A percentile compares a stretch with the other conserved stretches of the same genome.
Conservation (phyloP, 2,797 vertebrate genomes). For the Arremon brunneinucha region DNA sequence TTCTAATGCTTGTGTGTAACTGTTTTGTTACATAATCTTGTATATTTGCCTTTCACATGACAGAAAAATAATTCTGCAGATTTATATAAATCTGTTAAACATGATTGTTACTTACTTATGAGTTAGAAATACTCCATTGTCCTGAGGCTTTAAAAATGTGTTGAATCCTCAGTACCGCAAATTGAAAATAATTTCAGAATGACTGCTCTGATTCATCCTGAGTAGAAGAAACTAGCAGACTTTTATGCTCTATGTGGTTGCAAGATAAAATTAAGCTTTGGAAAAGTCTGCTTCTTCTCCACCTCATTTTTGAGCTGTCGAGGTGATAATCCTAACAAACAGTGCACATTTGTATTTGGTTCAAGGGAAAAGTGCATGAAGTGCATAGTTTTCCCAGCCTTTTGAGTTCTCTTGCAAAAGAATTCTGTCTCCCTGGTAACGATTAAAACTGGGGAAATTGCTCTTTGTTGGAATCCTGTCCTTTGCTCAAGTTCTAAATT, state of each 20-base stretch:
- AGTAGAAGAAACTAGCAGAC: not conserved
- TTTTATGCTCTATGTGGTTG: not conserved
- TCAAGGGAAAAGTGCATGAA: slow-evolving; percentile 45
- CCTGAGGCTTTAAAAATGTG: not conserved
- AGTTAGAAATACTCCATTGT: not conserved
- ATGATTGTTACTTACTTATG: not conserved
- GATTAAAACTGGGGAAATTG: slow-evolving; percentile 67
- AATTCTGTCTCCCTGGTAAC: slow-evolving; percentile 78
- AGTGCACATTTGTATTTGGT: slow-evolving; percentile 41
- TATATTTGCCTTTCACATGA: not conserved
- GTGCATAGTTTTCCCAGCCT: slow-evolving; percentile 68
- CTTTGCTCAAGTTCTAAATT: not conserved
- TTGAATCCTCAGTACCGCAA: not conserved
- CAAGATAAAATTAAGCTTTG: not conserved
- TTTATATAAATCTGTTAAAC: not conserved
- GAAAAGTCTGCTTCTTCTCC: not conserved
- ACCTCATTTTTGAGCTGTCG: slow-evolving; percentile 17
- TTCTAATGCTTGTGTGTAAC: not conserved
- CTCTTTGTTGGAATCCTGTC: slow-evolving; percentile 49
- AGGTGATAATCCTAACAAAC: slow-evolving; percentile 58
- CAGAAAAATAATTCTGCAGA: not conserved
- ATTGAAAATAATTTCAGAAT: not conserved
- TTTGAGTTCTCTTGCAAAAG: slow-evolving; percentile 72
- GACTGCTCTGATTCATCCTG: not conserved
- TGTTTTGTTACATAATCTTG: not conserved